A percentile compares a stretch with the other conserved stretches of the same genome.
These are phyloP conservation scores for Caenorhabditis plicata DNA, from an alignment of 2,888 invertebrate species.

Conservation along the genomic window DNA sequence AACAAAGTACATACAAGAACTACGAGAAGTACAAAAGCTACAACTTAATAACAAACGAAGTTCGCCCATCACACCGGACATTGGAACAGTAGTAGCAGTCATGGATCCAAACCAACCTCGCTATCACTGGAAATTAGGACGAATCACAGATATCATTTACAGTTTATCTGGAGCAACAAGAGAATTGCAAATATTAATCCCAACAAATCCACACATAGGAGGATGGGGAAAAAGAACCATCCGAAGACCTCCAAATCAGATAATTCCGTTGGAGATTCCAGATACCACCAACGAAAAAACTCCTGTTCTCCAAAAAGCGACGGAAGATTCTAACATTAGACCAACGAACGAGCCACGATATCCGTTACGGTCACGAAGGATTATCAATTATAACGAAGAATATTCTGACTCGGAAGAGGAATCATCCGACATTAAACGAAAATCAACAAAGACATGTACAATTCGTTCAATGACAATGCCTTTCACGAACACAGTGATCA, in stretches of 20 bases:
- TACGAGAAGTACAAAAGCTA: slow-evolving; percentile 10
- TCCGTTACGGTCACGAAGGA: background rate
- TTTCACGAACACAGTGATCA: too few relatives aligned
- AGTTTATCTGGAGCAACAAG: slow-evolving; percentile 3
- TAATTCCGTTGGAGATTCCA: slow-evolving; percentile 8
- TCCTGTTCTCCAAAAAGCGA: background rate
- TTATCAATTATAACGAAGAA: background rate
- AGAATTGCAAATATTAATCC: slow-evolving; percentile 10
- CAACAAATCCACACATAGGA: background rate
- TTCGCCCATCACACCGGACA: background rate
- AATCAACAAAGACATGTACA: too few relatives aligned
- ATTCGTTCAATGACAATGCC: too few relatives aligned
- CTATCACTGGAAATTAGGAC: slow-evolving; percentile 13
- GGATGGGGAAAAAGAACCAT: background rate
- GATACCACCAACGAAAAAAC: background rate
- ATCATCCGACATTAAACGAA: too few relatives aligned
- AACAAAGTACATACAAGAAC: slow-evolving; percentile 7
- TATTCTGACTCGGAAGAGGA: too few relatives aligned
- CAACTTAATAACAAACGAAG: slow-evolving; percentile 6
- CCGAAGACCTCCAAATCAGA: slow-evolving; percentile 1
- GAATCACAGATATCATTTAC: background rate
- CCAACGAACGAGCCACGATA: background rate
- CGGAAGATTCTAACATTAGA: background rate
- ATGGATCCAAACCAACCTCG: slow-evolving; percentile 10
- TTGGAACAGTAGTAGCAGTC: slow-evolving; percentile 9